Conservation (phyloP, 2,797 vertebrate species). For the Malurus splendens region DNA sequence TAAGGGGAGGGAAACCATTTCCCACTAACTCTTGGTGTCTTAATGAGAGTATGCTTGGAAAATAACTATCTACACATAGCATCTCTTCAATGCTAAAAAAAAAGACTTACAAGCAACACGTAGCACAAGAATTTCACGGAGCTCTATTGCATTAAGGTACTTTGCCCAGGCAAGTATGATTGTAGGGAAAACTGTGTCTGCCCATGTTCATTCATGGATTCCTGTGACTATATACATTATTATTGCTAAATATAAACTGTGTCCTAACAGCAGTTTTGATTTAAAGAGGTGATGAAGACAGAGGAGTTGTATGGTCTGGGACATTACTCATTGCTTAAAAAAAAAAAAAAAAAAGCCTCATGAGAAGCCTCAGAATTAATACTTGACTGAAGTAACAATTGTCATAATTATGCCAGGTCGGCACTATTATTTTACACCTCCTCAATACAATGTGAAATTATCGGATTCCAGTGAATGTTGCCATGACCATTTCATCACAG, state of each 20-base stretch:
- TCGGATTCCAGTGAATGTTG: neutral
- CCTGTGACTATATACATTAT: neutral
- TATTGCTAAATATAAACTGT: constrained; percentile 39
- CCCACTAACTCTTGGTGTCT: neutral
- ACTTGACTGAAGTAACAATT: neutral
- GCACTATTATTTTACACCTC: neutral
- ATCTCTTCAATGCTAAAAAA: neutral
- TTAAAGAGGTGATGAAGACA: constrained; percentile 20
- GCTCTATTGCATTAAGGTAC: neutral
- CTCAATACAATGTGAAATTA: neutral
- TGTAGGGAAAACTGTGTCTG: constrained; percentile 1
- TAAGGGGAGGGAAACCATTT: neutral
- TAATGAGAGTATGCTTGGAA: neutral
- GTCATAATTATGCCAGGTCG: neutral
- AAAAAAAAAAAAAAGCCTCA: neutral
- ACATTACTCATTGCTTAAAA: neutral
- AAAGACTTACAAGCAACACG: neutral
- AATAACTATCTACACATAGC: neutral
- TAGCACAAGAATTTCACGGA: constrained; percentile 16
- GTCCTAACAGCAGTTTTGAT: constrained; percentile 38
- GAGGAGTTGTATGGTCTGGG: neutral
- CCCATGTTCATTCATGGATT: constrained; percentile 24
- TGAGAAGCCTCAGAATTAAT: neutral
- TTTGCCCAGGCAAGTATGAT: constrained; percentile 43
- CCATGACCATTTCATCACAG: neutral